A percentile compares a stretch with the other conserved stretches of the same genome.
Evolutionary conservation across 2,888 invertebrate species (phyloP).

Genomic region (Chrysina gloriosa): DNA sequence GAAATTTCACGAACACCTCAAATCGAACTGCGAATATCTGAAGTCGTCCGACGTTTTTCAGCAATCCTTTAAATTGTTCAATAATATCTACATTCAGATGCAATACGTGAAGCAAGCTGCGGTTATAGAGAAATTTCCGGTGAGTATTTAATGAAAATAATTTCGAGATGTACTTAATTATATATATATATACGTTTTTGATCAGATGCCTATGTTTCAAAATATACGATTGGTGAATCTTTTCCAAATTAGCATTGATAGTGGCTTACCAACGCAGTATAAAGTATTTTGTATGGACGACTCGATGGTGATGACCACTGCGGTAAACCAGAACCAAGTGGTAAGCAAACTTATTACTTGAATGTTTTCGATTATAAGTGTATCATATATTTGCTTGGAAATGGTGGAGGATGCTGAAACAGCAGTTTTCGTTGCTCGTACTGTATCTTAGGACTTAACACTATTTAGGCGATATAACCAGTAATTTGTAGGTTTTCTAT

Average conservation of each 20-base stretch:
- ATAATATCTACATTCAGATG: conserved; percentile 35
- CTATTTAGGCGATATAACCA: too few relatives aligned
- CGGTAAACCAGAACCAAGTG: background rate
- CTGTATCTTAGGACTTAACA: too few relatives aligned
- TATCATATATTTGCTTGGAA: too few relatives aligned
- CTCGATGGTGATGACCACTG: conserved; percentile 10
- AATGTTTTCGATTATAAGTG: too few relatives aligned
- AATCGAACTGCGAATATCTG: conserved; percentile 20
- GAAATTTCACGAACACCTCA: conserved; percentile 36
- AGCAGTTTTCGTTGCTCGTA: too few relatives aligned
- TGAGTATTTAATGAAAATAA: conserved; percentile 26
- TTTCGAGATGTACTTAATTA: background rate
- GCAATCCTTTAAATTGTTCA: conserved; percentile 30
- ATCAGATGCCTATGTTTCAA: conserved; percentile 21
- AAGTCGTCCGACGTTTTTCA: conserved; percentile 27
- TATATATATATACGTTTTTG: background rate
- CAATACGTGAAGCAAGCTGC: conserved; percentile 35
- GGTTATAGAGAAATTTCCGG: conserved; percentile 24
- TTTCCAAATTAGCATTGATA: conserved; percentile 18
- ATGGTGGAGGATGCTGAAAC: too few relatives aligned
- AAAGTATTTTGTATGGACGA: conserved; percentile 30
- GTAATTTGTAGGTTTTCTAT: too few relatives aligned
- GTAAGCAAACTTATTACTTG: background rate
- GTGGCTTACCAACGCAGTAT: background rate
- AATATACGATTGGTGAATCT: conserved; percentile 26